Evolutionary conservation across 2,797 vertebrate genomes (phyloP).

Genomic region (Galagoides demidoff): DNA sequence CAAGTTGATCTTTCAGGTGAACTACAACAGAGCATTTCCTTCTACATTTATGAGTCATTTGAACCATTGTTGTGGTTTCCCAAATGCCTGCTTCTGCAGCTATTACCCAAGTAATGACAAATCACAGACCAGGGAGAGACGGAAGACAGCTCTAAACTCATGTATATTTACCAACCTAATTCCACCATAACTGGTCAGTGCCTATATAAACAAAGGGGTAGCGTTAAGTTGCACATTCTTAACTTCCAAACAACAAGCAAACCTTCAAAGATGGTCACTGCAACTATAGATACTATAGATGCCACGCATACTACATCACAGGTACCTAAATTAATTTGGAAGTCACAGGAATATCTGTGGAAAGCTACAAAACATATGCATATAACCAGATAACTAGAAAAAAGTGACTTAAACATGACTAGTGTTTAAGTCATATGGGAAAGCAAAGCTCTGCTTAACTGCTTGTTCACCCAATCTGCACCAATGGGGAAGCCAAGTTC

Average conservation of each 20-base stretch:
- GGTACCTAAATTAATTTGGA: neutral
- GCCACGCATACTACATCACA: neutral
- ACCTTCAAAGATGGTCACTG: neutral
- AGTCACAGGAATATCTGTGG: neutral
- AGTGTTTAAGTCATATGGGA: neutral
- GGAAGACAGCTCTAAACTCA: neutral
- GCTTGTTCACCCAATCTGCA: neutral
- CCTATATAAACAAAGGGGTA: neutral
- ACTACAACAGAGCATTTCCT: neutral
- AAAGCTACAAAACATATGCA: constrained; percentile 12
- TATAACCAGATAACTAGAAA: neutral
- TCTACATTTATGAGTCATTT: neutral
- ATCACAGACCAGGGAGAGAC: neutral
- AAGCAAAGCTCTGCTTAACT: neutral
- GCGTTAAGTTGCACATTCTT: neutral
- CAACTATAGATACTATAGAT: neutral
- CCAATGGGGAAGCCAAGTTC: neutral
- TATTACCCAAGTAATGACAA: neutral
- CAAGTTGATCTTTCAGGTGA: neutral
- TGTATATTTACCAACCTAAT: neutral
- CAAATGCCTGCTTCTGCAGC: neutral
- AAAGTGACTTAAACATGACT: neutral
- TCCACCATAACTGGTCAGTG: neutral
- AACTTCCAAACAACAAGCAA: neutral
- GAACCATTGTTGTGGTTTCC: neutral